These are phyloP conservation scores for Endotricha flammealis DNA, from an alignment of 2,888 invertebrate genomes.

Conservation along the genomic window DNA sequence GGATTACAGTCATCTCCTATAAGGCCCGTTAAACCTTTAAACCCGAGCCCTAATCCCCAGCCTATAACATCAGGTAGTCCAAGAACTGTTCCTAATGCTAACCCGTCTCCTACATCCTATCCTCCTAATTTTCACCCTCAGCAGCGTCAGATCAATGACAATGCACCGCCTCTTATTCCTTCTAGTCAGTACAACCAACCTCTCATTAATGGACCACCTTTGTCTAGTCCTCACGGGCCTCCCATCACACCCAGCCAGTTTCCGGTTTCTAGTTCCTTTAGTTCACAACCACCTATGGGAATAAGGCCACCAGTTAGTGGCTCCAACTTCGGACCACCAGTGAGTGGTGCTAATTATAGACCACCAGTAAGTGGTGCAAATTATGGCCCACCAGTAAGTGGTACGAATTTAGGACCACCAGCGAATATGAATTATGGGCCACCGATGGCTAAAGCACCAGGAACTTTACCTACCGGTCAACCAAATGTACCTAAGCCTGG, in stretches of 20 bases:
- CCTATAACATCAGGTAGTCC: constrained; percentile 41
- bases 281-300: constrained; percentile 24
- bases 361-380: constrained; percentile 30
- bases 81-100: constrained; percentile 33
- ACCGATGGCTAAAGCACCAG: constrained; percentile 29
- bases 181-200: constrained; percentile 65
- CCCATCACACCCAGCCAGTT: constrained; percentile 27
- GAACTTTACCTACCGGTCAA: constrained; percentile 33
- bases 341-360: constrained; percentile 25
- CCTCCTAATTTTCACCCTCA: constrained; percentile 39
- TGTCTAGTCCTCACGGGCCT: constrained; percentile 15
- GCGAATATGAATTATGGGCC: constrained; percentile 26
- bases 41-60: constrained; percentile 30
- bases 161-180: constrained; percentile 61
- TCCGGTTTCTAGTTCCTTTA: constrained; percentile 35
- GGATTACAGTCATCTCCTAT: constrained; percentile 50
- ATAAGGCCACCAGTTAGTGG: constrained; percentile 28
- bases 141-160: constrained; percentile 61
- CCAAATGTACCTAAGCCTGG: constrained; percentile 41
- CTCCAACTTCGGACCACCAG: constrained; percentile 29
- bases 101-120: constrained; percentile 42
- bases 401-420: constrained; percentile 29
- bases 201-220: constrained; percentile 54
- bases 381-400: constrained; percentile 28
- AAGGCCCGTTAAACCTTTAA: constrained; percentile 25